A percentile compares a stretch with the other conserved stretches of the same genome.
These are phyloP conservation scores for Laticauda colubrina DNA, from an alignment of 2,113 vertebrate species.

Conservation along the genomic window DNA sequence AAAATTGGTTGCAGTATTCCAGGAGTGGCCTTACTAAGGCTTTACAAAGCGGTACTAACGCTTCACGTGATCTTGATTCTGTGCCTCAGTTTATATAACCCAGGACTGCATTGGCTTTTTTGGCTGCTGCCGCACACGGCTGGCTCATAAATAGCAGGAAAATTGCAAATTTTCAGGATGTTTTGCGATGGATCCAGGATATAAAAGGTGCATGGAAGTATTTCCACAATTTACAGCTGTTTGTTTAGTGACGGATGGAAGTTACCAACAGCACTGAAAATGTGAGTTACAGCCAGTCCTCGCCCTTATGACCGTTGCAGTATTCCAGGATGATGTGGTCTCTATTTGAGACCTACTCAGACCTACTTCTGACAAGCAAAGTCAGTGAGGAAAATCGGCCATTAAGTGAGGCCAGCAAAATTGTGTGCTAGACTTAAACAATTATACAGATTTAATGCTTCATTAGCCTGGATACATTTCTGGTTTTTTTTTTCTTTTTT, in stretches of 20 bases:
- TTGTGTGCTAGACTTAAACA: background rate
- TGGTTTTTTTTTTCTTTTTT: background rate
- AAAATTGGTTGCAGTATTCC: too few species aligned
- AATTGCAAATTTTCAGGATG: background rate
- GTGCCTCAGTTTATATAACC: too few species aligned
- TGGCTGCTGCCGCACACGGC: too few species aligned
- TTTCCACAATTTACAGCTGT: background rate
- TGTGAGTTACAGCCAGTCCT: background rate
- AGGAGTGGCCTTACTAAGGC: too few species aligned
- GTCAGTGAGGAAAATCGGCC: background rate
- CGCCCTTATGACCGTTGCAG: background rate
- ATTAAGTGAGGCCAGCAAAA: background rate
- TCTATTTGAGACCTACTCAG: background rate
- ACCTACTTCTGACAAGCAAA: background rate
- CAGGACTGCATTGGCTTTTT: too few species aligned
- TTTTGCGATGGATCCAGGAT: background rate
- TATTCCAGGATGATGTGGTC: background rate
- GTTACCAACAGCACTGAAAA: background rate
- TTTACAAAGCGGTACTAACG: too few species aligned
- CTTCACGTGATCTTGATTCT: too few species aligned
- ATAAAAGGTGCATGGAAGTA: background rate
- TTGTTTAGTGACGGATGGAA: background rate
- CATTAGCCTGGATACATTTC: background rate
- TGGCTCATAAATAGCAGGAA: too few species aligned
- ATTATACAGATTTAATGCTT: background rate